phyloP scores from a whole-genome alignment of 2,888 invertebrate species.

The Timandra comae region DNA sequence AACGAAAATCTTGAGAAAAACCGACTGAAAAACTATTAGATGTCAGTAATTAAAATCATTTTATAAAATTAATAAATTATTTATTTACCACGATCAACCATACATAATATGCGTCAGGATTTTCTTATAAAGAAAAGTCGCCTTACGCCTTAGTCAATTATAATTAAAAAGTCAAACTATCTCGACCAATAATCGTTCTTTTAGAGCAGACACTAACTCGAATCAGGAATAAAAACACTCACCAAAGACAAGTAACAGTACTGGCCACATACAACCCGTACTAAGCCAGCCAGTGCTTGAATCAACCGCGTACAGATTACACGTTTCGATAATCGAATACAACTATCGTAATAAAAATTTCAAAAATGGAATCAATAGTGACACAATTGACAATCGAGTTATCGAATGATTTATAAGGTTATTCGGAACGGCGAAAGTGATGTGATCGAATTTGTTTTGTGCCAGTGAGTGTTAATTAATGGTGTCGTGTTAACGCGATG shows the following conservation, averaged over 20 bases:
- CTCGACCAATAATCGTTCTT: no score
- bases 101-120: no score
- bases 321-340: slow-evolving; percentile 42
- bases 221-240: slow-evolving; percentile 55
- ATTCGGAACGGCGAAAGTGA: slow-evolving; percentile 31
- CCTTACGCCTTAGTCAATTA: no score
- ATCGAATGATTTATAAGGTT: slow-evolving; percentile 34
- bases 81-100: no score
- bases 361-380: slow-evolving; percentile 25
- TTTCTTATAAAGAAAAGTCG: no score
- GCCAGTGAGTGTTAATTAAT: slow-evolving; percentile 22
- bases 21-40: no score
- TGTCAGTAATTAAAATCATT: no score
- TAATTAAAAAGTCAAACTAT: no score
- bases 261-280: slow-evolving; percentile 33
- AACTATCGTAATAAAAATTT: slow-evolving; percentile 23
- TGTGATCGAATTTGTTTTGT: slow-evolving; percentile 26
- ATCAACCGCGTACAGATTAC: slow-evolving; percentile 51
- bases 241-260: slow-evolving; percentile 31
- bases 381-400: slow-evolving; percentile 15
- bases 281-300: slow-evolving; percentile 54
- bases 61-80: no score
- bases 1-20: no score
- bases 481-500: neutral
- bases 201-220: no score